Base-by-base conservation (phyloP, 1,140 invertebrate species). In the Homarus americanus region DNA sequence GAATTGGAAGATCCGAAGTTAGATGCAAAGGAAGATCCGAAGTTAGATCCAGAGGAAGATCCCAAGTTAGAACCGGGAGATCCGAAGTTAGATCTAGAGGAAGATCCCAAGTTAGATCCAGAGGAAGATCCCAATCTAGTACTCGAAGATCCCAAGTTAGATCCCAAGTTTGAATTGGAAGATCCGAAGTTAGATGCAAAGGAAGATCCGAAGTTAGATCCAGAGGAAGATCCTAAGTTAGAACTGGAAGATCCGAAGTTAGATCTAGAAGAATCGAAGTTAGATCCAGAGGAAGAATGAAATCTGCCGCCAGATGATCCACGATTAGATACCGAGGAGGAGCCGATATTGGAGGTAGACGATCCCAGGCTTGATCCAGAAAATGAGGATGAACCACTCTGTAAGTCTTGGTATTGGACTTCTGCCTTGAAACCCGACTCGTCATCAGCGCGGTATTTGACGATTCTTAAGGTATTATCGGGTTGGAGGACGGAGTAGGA, bases 381-480 rank as follows among this genome's bases (percentile, higher is more conserved):
- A n/a, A n/a, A n/a, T n/a, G n/a, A n/a, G n/a, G 44, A n/a, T 32
- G 86, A 34, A 20, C 49, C 20, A 17, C 49, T 34, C 32, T 80
- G 58, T 28, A 53, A 58, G 4, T 69, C n/a, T 24, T 69, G 76
- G 40, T 32, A 88, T 28, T 82, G 53, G 24, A 91, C 91, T 9
- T 82, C 34, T 7, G 91, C 91, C 41, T 87, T 44, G 93, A 96
- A 97, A 58, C 96, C 96, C 3, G 93, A 93, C 90, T 92, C 20
- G n/a, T 95, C 92, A 93, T 96, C 96, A 7, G 96, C 96, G 9
- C 95, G 93, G 92, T 96, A 96, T 82, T 96, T 95, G 38, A 96
- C 96, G 69, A 94, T 94, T 69, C 95, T 93, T 84, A 96, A 95
- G 40, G 96, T 96, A 20, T 95, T 95, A 63, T 95, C 95, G 17